A percentile compares a stretch with the other conserved stretches of the same genome.
phyloP scores from a whole-genome alignment of 2,113 vertebrate genomes.

The Oreochromis aureus region DNA sequence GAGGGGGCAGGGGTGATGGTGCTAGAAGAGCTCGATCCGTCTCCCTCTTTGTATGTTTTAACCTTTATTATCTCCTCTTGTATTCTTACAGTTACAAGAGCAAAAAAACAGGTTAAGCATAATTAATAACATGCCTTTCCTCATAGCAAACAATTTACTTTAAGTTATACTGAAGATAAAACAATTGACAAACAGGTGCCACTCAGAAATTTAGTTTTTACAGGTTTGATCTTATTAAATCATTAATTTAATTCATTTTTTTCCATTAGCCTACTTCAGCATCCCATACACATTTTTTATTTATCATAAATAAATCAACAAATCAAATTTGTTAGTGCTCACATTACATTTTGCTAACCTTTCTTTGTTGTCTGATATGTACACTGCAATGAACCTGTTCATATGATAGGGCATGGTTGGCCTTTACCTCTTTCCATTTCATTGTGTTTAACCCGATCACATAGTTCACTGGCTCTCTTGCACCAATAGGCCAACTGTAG shows the following conservation, averaged over 20 bases:
- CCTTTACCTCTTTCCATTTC: slow-evolving; percentile 1
- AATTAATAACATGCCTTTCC: accelerated
- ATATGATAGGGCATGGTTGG: not conserved
- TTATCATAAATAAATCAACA: not conserved
- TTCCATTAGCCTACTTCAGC: not conserved
- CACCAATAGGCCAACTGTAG: slow-evolving; percentile 1
- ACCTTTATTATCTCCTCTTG: not conserved
- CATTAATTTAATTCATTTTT: not conserved
- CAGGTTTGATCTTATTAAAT: not conserved
- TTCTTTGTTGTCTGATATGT: not conserved
- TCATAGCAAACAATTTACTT: not conserved
- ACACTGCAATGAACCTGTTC: not conserved
- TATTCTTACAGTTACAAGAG: not conserved
- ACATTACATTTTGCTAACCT: not conserved
- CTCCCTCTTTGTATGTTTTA: not conserved
- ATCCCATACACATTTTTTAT: accelerated
- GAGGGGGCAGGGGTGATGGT: not conserved
- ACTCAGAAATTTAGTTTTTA: not conserved
- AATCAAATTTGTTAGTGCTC: not conserved
- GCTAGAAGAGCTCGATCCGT: not conserved
- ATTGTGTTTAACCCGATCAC: slow-evolving; percentile 27
- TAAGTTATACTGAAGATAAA: not conserved
- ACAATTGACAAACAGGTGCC: not conserved
- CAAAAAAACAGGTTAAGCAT: not conserved
- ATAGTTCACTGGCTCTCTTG: not conserved